Percentiles rank a stretch among this genome's conserved stretches.
Evolutionary conservation across 2,888 invertebrate species (phyloP).

Genomic region (Lamellibrachia satsuma): DNA sequence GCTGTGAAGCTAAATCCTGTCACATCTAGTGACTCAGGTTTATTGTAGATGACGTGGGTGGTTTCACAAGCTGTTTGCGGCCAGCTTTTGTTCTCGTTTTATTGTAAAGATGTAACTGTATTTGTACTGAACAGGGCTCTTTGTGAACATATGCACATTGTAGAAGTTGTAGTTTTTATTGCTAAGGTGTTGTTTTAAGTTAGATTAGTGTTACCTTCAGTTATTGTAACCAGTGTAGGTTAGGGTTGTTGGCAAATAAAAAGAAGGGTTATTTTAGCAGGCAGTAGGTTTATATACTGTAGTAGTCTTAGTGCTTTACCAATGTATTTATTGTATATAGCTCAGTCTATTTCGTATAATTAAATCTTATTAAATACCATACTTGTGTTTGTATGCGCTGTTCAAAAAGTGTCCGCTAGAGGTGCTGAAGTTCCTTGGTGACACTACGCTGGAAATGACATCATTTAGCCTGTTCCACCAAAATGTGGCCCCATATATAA

Average conservation of each 20-base stretch:
- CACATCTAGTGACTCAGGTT: neutral
- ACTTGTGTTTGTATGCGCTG: neutral
- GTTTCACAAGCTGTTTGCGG: neutral
- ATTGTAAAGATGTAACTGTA: neutral
- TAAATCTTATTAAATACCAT: neutral
- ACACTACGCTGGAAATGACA: no score
- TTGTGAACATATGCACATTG: no score
- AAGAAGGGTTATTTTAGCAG: neutral
- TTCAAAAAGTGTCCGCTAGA: no score
- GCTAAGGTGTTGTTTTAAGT: neutral
- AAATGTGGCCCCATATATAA: no score
- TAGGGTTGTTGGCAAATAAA: neutral
- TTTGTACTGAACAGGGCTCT: no score
- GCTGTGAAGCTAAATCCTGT: neutral
- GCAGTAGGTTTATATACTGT: neutral
- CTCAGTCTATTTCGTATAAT: slow-evolving; percentile 7
- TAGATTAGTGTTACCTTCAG: neutral
- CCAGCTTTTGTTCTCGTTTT: neutral
- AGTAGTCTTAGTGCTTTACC: neutral
- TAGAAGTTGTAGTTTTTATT: no score
- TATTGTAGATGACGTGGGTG: neutral
- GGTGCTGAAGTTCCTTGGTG: no score
- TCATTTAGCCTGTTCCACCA: no score
- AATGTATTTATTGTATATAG: neutral
- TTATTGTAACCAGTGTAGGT: neutral